Percentiles rank a stretch among this genome's conserved stretches.
Evolutionary conservation across 1,140 invertebrate genomes (phyloP).

Genomic region (Zaprionus ghesquierei): DNA sequence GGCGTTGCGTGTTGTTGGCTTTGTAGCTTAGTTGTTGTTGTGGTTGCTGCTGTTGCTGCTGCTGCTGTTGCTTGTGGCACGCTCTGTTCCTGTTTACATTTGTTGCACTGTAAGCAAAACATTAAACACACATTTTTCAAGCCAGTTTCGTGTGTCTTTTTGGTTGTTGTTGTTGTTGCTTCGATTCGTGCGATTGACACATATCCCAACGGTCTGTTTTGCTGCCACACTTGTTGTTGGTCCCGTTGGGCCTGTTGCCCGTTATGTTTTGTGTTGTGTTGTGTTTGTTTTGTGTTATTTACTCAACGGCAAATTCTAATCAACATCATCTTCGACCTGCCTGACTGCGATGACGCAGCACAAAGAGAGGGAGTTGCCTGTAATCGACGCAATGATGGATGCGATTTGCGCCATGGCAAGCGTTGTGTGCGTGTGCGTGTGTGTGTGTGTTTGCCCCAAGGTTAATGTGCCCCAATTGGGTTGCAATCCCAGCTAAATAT

Average conservation of each 20-base stretch:
- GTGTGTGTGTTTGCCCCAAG: background rate
- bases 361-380: background rate
- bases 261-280: too few species aligned
- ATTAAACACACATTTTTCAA: conserved; percentile 50
- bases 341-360: conserved; percentile 21
- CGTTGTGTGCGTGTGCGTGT: background rate
- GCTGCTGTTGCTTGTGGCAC: conserved; percentile 19
- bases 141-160: conserved; percentile 38
- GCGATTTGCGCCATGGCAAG: conserved; percentile 4
- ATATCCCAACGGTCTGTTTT: conserved; percentile 48
- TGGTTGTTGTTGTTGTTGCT: conserved; percentile 11
- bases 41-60: conserved; percentile 6
- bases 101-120: conserved; percentile 64
- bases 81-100: conserved; percentile 75
- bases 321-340: conserved; percentile 39
- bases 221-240: conserved; percentile 6
- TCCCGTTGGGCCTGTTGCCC: conserved; percentile 26
- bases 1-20: conserved; percentile 35
- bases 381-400: conserved; percentile 10
- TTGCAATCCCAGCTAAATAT: background rate
- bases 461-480: background rate
- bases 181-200: conserved; percentile 56
- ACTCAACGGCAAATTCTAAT: conserved; percentile 50
- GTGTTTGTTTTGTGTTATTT: conserved; percentile 19
- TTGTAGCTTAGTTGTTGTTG: conserved; percentile 13